Conservation (phyloP, 1,140 invertebrate genomes). For the Lasaia peninsularis region DNA sequence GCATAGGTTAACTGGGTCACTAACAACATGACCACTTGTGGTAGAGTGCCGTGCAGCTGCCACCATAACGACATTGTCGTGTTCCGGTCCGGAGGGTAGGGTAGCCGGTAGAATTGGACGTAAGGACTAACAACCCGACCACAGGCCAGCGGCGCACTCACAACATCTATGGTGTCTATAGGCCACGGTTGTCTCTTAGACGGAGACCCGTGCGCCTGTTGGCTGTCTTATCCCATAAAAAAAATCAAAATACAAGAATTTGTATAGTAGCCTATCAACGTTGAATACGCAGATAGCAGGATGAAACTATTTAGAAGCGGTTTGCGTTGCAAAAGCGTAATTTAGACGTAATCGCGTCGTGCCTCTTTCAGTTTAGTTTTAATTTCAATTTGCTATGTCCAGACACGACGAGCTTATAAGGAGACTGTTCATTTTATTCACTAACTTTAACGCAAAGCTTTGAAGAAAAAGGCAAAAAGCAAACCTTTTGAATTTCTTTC, state of each 20-base stretch:
- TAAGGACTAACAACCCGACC: too few relatives aligned
- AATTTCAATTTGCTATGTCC: slow-evolving; percentile 59
- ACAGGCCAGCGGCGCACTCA: too few relatives aligned
- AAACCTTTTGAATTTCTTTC: too few relatives aligned
- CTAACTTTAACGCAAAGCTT: background rate
- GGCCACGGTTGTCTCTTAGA: too few relatives aligned
- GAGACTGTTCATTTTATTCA: background rate
- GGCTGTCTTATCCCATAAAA: background rate
- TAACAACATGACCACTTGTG: too few relatives aligned
- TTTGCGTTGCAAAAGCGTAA: slow-evolving; percentile 43
- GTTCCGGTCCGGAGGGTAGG: too few relatives aligned
- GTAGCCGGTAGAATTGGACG: too few relatives aligned
- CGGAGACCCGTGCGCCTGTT: too few relatives aligned
- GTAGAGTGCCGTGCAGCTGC: too few relatives aligned
- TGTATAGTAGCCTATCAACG: slow-evolving; percentile 2
- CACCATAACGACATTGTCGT: too few relatives aligned
- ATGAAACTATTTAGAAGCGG: slow-evolving; percentile 28
- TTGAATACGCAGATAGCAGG: slow-evolving; percentile 16
- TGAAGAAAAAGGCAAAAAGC: too few relatives aligned
- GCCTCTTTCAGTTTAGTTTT: slow-evolving; percentile 52
- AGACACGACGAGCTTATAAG: slow-evolving; percentile 44
- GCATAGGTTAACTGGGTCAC: too few relatives aligned
- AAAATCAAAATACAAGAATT: background rate
- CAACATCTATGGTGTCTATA: background rate
- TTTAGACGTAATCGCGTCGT: slow-evolving; percentile 41